Percentiles rank a stretch among this genome's conserved stretches.
These are phyloP conservation scores for Indri indri DNA, from an alignment of 2,113 vertebrate genomes.

Conservation along the genomic window DNA sequence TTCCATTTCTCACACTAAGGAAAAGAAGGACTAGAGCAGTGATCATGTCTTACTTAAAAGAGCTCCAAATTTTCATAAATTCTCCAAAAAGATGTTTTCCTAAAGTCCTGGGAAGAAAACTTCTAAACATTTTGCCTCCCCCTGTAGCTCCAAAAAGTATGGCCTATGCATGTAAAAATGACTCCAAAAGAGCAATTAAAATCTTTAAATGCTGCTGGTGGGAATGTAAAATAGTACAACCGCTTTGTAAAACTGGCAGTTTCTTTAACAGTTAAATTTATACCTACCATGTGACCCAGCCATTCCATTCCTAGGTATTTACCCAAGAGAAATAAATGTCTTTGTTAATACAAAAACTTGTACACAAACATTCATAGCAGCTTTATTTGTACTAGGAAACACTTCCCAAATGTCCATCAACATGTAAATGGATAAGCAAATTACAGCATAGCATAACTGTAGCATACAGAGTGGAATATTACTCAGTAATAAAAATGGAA, in stretches of 20 bases:
- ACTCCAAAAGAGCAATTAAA: background rate
- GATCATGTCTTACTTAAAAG: constrained; percentile 5
- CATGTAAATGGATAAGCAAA: constrained; percentile 2
- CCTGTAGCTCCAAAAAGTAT: background rate
- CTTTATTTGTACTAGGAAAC: background rate
- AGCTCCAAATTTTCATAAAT: constrained; percentile 9
- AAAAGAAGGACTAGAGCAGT: background rate
- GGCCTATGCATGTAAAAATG: background rate
- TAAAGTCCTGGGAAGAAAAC: constrained; percentile 30
- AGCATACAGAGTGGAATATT: background rate
- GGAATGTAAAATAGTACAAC: background rate
- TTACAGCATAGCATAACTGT: background rate
- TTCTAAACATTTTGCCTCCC: background rate
- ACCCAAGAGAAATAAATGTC: constrained; percentile 24
- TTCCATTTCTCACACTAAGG: constrained; percentile 12
- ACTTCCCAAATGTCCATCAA: background rate
- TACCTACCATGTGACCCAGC: background rate
- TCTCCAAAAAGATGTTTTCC: constrained; percentile 12
- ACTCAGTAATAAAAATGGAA: background rate
- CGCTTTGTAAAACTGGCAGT: constrained; percentile 26
- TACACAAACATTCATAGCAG: background rate
- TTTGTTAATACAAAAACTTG: background rate
- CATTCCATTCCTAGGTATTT: background rate
- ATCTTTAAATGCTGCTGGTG: background rate
- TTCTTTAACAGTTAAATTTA: constrained; percentile 23